Conservation (phyloP, 2,797 vertebrate genomes). For the Scarus forsteni region DNA sequence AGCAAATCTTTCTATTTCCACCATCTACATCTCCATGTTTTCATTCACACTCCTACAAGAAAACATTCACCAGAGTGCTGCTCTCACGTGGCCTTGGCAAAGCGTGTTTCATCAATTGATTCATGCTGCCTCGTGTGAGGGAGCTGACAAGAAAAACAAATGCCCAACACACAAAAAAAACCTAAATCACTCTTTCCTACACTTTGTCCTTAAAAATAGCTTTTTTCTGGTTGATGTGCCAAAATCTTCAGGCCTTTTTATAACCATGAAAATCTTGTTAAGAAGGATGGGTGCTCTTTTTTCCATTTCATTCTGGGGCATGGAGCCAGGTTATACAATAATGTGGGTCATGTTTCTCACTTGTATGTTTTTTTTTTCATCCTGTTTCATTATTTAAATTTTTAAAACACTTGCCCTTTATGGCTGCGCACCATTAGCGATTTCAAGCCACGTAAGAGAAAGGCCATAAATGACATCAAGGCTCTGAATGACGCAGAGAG, state of each 20-base stretch:
- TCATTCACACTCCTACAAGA: not conserved
- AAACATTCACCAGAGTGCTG: not conserved
- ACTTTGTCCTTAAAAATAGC: not conserved
- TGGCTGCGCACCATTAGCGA: constrained; percentile 6
- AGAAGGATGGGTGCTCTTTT: not conserved
- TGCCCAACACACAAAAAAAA: constrained; percentile 1
- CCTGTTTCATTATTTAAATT: not conserved
- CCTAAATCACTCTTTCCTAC: constrained; percentile 2
- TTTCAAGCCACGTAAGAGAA: constrained; percentile 21
- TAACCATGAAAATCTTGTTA: constrained; percentile 5
- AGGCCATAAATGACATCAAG: constrained; percentile 28
- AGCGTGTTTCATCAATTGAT: constrained; percentile 4
- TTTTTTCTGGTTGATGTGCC: not conserved
- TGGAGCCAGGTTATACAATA: constrained; percentile 26
- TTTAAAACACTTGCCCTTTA: constrained; percentile 15
- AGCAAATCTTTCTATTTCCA: not conserved
- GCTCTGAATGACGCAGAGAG: constrained; percentile 23
- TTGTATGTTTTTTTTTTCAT: constrained; percentile 1
- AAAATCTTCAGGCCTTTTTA: not conserved
- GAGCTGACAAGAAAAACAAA: not conserved
- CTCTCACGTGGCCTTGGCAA: not conserved
- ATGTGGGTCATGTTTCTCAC: constrained; percentile 46
- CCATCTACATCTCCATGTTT: not conserved
- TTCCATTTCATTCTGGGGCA: not conserved
- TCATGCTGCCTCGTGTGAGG: not conserved